These are phyloP conservation scores for Noctua janthina DNA, from an alignment of 2,888 invertebrate genomes.

Conservation along the genomic window DNA sequence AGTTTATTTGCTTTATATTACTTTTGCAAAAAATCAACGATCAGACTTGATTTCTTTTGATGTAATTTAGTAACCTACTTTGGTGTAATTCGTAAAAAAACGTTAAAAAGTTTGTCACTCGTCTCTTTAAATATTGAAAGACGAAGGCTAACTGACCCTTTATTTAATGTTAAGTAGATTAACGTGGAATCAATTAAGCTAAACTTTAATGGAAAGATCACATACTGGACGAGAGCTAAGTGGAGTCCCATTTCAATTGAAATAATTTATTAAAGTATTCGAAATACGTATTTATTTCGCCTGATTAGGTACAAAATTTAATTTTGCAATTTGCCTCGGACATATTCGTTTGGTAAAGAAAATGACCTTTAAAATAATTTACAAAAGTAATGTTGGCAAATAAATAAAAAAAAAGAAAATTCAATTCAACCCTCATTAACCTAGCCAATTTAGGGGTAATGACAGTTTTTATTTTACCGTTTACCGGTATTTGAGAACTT, in stretches of 20 bases:
- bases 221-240: background rate
- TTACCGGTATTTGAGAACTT: constrained; percentile 48
- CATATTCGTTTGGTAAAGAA: constrained; percentile 11
- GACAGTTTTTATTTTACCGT: constrained; percentile 49
- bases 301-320: constrained; percentile 25
- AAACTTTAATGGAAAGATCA: constrained; percentile 5
- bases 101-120: background rate
- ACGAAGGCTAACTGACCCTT: background rate
- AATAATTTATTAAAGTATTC: constrained; percentile 4
- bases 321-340: background rate
- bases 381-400: constrained; percentile 30
- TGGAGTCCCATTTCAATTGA: background rate
- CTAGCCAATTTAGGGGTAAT: constrained; percentile 53
- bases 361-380: constrained; percentile 25
- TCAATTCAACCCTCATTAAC: constrained; percentile 56
- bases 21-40: background rate
- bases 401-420: constrained; percentile 59
- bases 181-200: background rate
- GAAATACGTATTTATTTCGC: constrained; percentile 20
- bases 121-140: background rate
- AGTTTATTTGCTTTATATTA: background rate
- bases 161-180: constrained; percentile 2
- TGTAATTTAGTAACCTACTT: background rate
- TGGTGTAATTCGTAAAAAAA: too few species aligned
- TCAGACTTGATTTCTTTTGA: background rate